Base-by-base conservation (phyloP, 2,888 invertebrate genomes). In the Hyposoter didymator region DNA sequence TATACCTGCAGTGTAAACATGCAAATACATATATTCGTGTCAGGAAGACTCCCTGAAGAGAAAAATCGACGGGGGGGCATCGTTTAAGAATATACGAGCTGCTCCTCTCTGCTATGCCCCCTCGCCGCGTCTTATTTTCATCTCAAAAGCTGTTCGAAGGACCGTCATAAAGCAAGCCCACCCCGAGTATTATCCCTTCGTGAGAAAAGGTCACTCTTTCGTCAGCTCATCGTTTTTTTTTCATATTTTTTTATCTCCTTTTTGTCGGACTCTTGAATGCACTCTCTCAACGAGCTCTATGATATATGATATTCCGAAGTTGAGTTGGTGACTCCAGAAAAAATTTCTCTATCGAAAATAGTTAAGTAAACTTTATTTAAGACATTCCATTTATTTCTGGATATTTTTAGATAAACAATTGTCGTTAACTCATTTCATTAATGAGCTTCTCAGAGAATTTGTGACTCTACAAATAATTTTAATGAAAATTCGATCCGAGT, bases 111-210 rank as follows among this genome's bases (percentile, higher is more conserved):
- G 17, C 22, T 35, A 7, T 10, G 17, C 28, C 17, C 59, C 52
- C 81, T 59, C 76, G 74, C 12, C 62, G 35, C 8, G 67, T 84
- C 75, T 82, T 88, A 86, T 85, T 88, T 88, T 87, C 86, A 87
- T 80, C 83, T 78, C 75, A 76, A 82, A 87, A 88, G 88, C 84
- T 84, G 82, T 88, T 88, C 87, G 88, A 84, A 87, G 84, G 83
- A 88, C 87, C 39, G 84, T 78, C 84, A 75, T 86, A 82, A 84
- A 86, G 75, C 84, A 81, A 80, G 49, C 76, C 45, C 14, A 43
- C 35, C 39, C 32, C 14, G 7, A 5, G 78, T 35, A 74, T 81
- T 81, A 74, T 82, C 62, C 70, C 78, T 69, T 69, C 69, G 82
- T 78, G 81, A 80, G 66, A 78, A 73, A 62, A 72, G 64, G 43